These are phyloP conservation scores for Oligia strigilis DNA, from an alignment of 2,888 invertebrate species.

Conservation along the genomic window DNA sequence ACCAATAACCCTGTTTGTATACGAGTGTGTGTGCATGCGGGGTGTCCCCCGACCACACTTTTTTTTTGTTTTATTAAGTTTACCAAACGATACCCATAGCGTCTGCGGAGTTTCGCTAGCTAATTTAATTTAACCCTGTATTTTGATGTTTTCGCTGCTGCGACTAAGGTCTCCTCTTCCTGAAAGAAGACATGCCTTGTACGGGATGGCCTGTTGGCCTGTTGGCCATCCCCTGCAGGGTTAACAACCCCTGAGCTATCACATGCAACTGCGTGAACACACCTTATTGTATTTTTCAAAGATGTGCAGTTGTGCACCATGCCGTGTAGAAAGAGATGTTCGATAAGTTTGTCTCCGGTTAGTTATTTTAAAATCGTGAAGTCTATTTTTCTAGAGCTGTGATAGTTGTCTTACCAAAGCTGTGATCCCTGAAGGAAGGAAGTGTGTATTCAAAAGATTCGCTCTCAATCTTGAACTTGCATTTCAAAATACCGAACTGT, in stretches of 20 bases:
- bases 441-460: slow-evolving; percentile 87
- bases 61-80: neutral
- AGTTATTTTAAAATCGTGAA: neutral
- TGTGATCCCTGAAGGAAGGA: slow-evolving; percentile 94
- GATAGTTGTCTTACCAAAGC: slow-evolving; percentile 91
- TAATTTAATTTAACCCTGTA: neutral
- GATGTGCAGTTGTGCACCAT: neutral
- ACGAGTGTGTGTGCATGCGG: too few species aligned
- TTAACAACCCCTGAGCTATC: too few species aligned
- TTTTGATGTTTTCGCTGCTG: neutral
- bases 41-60: neutral
- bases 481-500: slow-evolving; percentile 93
- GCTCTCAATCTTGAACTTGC: slow-evolving; percentile 90
- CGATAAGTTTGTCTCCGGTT: neutral
- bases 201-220: neutral
- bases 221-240: too few species aligned
- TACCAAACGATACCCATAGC: too few species aligned
- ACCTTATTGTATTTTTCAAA: too few species aligned
- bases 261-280: too few species aligned
- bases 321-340: neutral
- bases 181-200: neutral
- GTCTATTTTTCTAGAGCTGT: neutral
- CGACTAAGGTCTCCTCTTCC: neutral
- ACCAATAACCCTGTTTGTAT: too few species aligned
- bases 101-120: neutral